These are phyloP conservation scores for Rhabdophis nuchalis DNA, from an alignment of 2,797 vertebrate genomes.

Conservation along the genomic window DNA sequence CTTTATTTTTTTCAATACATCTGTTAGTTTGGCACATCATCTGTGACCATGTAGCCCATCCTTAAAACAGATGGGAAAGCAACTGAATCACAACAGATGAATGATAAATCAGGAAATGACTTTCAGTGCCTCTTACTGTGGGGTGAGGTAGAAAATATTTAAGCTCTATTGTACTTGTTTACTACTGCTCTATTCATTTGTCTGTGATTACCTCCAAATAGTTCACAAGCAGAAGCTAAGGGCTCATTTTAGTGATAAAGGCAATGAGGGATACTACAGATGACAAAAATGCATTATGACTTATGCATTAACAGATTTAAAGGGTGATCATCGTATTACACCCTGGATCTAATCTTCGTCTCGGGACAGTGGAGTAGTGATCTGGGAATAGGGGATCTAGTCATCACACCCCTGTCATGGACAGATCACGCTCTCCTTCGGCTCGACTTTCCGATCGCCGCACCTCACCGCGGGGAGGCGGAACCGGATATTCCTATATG, in stretches of 20 bases:
- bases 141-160: not conserved
- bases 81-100: not conserved
- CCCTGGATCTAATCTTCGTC: too few relatives aligned
- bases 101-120: slow-evolving; percentile 11
- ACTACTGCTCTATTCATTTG: slow-evolving; percentile 37
- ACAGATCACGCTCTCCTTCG: too few relatives aligned
- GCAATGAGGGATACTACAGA: slow-evolving; percentile 44
- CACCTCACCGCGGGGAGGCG: too few relatives aligned
- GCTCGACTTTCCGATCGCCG: too few relatives aligned
- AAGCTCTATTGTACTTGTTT: slow-evolving; percentile 6
- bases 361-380: too few relatives aligned
- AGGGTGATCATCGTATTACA: slow-evolving; percentile 6
- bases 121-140: not conserved
- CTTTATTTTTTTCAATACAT: slow-evolving; percentile 10
- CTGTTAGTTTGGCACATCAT: slow-evolving; percentile 8
- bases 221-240: slow-evolving; percentile 51
- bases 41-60: not conserved
- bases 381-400: too few relatives aligned
- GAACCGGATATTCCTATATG: too few relatives aligned
- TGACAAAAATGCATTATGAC: slow-evolving; percentile 42
- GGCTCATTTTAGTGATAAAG: slow-evolving; percentile 29
- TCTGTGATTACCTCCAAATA: slow-evolving; percentile 24
- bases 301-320: slow-evolving; percentile 14
- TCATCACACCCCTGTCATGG: too few relatives aligned
- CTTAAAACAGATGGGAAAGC: slow-evolving; percentile 13